Evolutionary conservation across 2,113 vertebrate genomes (phyloP).

Genomic region (Lynx canadensis): DNA sequence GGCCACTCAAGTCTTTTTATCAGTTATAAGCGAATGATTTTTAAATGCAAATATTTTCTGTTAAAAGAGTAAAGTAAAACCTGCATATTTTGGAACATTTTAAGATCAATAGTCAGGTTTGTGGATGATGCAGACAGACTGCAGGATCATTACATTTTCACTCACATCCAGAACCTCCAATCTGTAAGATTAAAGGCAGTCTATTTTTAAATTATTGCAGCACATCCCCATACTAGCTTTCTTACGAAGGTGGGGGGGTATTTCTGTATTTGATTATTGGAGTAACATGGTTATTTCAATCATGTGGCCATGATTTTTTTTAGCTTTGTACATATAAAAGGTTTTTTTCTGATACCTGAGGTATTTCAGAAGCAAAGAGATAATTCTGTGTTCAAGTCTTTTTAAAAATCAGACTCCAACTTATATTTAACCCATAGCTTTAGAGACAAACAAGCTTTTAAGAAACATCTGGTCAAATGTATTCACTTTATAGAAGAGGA

Average conservation of each 20-base stretch:
- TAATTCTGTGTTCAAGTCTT: background rate
- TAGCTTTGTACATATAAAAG: background rate
- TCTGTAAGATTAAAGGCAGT: background rate
- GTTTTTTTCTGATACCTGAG: background rate
- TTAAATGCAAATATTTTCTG: conserved; percentile 32
- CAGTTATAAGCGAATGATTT: conserved; percentile 45
- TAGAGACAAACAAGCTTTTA: background rate
- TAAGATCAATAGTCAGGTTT: conserved; percentile 35
- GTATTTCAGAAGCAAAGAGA: background rate
- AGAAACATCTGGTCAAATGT: background rate
- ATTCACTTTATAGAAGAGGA: background rate
- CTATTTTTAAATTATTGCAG: background rate
- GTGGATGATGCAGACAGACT: background rate
- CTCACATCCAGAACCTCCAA: background rate
- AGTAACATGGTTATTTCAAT: background rate
- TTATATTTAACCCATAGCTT: background rate
- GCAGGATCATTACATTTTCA: conserved; percentile 41
- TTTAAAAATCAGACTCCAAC: background rate
- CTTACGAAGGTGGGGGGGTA: background rate
- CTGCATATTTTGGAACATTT: conserved; percentile 13
- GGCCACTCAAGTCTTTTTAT: conserved; percentile 49
- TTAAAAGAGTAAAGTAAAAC: conserved; percentile 40
- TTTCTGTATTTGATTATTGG: conserved; percentile 27
- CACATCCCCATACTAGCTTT: background rate
- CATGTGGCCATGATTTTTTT: background rate